Base-by-base conservation (phyloP, 1,140 invertebrate genomes). In the Danaus plexippus region DNA sequence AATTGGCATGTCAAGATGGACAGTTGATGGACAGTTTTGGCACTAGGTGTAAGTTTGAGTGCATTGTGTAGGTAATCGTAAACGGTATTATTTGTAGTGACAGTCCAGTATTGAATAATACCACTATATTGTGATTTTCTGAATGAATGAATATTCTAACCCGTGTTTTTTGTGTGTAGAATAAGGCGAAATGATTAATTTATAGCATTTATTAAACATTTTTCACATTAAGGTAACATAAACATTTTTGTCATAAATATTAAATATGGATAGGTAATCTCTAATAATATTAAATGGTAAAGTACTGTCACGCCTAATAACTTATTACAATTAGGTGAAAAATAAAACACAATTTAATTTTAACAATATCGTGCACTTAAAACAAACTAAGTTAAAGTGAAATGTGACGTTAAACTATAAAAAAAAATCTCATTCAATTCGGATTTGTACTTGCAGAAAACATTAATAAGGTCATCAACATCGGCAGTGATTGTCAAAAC, bases 391-490 rank as follows among this genome's bases (percentile, higher is more conserved):
- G 75, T 83, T 80, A 82, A 84, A 80, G 74, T 78, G 82, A 76
- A 78, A 73, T 82, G 72, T 80, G 78, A 80, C 73, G 82, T 85
- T 80, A 83, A 80, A 78, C 77, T 83, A 83, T 75, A 76, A 80
- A 54, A 84, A n/a, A 15, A 57, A 85, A 81, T 84, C 76, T 85
- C 80, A 85, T 82, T 85, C 82, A 80, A 77, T 77, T 85, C 71
- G 80, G 79, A 85, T 85, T 85, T 85, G 82, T 85, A 85, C 82
- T 85, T 80, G 82, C 80, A 82, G 73, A 80, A 80, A 80, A 80
- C 67, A 79, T 78, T 78, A 77, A 58, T 53, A 54, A 57, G 73
- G 74, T 80, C 71, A 74, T 73, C 64, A 78, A 78, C 72, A 78
- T 77, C 76, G 80, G 79, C 79, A 80, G 76, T 83, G 75, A 75